Evolutionary conservation across 2,888 invertebrate genomes (phyloP).

Genomic region (Tenthredo scrophulariae): DNA sequence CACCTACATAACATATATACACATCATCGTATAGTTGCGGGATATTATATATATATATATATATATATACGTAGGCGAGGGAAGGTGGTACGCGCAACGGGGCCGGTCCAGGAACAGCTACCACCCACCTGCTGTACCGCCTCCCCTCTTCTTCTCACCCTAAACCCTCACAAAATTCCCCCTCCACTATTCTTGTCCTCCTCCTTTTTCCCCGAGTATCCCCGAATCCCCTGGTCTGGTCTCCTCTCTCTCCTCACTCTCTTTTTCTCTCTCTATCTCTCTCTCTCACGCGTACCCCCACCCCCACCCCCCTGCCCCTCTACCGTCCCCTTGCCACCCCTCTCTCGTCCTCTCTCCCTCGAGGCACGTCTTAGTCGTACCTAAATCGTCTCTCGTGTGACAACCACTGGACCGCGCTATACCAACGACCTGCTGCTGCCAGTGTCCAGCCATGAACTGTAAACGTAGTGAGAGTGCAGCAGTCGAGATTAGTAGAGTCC

Average conservation of each 20-base stretch:
- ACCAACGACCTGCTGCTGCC: constrained; percentile 24
- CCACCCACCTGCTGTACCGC: constrained; percentile 51
- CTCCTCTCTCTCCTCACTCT: neutral
- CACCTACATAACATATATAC: too few species aligned
- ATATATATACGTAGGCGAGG: neutral
- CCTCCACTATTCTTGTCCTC: neutral
- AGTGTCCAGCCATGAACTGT: constrained; percentile 51
- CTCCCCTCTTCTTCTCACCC: constrained; percentile 29
- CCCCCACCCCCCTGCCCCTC: neutral
- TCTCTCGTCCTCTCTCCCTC: constrained; percentile 43
- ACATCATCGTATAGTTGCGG: too few species aligned
- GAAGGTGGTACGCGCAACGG: constrained; percentile 30
- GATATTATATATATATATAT: neutral
- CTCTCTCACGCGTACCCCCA: neutral
- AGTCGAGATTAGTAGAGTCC: neutral
- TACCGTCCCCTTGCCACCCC: neutral
- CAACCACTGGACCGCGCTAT: constrained; percentile 47
- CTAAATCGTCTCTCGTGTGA: constrained; percentile 52
- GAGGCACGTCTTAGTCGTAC: constrained; percentile 48
- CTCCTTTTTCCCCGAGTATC: neutral
- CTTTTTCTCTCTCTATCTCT: neutral
- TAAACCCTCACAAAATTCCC: neutral
- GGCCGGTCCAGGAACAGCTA: constrained; percentile 51
- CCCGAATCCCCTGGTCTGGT: neutral
- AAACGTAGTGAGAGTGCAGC: constrained; percentile 46